These are phyloP conservation scores for Erebia palarica DNA, from an alignment of 2,888 invertebrate genomes.

Conservation along the genomic window DNA sequence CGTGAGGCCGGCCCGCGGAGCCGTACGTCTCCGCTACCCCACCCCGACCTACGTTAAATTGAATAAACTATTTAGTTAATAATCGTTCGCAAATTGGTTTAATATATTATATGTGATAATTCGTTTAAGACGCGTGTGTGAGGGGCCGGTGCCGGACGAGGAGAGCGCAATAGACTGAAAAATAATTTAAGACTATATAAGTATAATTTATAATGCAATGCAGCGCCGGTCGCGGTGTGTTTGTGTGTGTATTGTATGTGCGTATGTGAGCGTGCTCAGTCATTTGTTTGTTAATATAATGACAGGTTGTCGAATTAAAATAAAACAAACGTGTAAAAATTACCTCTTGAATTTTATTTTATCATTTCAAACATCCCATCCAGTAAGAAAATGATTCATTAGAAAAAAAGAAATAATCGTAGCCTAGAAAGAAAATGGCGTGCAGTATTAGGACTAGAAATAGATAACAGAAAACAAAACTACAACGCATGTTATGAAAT, in stretches of 20 bases:
- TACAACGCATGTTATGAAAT: neutral
- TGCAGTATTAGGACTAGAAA: neutral
- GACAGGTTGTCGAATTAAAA: conserved; percentile 90
- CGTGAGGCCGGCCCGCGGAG: conserved; percentile 83
- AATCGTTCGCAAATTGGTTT: conserved; percentile 83
- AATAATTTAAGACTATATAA: conserved; percentile 83
- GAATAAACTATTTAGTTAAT: conserved; percentile 74
- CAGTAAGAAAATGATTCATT: neutral
- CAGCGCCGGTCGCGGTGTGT: conserved; percentile 85
- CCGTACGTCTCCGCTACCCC: conserved; percentile 76
- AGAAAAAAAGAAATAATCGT: neutral
- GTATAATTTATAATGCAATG: conserved; percentile 85
- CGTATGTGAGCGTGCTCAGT: conserved; percentile 85
- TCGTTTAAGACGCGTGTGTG: conserved; percentile 81
- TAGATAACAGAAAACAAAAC: neutral
- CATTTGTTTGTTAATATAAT: conserved; percentile 86
- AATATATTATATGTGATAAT: conserved; percentile 88
- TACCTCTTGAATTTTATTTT: conserved; percentile 46
- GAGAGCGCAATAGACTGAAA: conserved; percentile 84
- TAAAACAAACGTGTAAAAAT: conserved; percentile 81
- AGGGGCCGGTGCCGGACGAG: conserved; percentile 81
- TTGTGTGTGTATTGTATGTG: conserved; percentile 84
- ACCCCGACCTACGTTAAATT: conserved; percentile 81
- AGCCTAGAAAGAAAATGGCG: neutral
- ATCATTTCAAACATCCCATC: neutral